phyloP scores from a whole-genome alignment of 2,113 vertebrate genomes.

The Heloderma charlesbogerti region DNA sequence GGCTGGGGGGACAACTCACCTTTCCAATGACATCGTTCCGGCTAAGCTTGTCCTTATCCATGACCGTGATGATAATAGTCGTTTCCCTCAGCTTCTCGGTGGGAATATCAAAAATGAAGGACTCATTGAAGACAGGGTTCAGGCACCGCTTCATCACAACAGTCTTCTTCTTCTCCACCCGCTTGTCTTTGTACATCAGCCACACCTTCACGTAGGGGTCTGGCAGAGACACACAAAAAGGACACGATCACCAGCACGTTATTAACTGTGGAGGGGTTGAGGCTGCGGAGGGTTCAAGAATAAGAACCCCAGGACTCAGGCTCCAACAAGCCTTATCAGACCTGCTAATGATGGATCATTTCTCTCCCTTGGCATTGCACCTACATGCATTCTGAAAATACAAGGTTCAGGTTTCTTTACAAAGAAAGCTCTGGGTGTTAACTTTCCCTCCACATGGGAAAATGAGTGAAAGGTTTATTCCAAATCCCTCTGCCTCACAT shows the following conservation, averaged over 20 bases:
- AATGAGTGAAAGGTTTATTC: not conserved
- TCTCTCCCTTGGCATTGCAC: not conserved
- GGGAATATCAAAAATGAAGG: conserved; percentile 95
- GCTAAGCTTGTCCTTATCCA: conserved; percentile 98
- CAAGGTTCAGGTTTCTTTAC: not conserved
- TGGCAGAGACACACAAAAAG: conserved; percentile 50
- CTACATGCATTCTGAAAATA: not conserved
- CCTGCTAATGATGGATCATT: not conserved
- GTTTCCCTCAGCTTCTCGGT: conserved; percentile 97
- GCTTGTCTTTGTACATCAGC: conserved; percentile 99
- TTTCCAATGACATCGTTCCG: conserved; percentile 99
- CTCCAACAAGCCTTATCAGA: not conserved
- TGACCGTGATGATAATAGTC: conserved; percentile 98
- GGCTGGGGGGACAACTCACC: conserved; percentile 77
- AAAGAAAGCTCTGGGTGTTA: not conserved
- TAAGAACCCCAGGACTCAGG: not conserved
- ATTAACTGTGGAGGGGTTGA: not conserved
- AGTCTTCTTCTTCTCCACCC: conserved; percentile 99
- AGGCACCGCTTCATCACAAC: conserved; percentile 96
- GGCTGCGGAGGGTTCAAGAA: not conserved
- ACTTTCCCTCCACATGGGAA: not conserved
- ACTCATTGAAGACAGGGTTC: conserved; percentile 98
- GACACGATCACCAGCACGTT: not conserved
- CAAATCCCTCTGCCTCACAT: no score
- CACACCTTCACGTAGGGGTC: conserved; percentile 99